Evolutionary conservation across 2,797 vertebrate species (phyloP), one percentile per base, ranked within the genome.

Genomic region (Notamacropus eugenii): DNA sequence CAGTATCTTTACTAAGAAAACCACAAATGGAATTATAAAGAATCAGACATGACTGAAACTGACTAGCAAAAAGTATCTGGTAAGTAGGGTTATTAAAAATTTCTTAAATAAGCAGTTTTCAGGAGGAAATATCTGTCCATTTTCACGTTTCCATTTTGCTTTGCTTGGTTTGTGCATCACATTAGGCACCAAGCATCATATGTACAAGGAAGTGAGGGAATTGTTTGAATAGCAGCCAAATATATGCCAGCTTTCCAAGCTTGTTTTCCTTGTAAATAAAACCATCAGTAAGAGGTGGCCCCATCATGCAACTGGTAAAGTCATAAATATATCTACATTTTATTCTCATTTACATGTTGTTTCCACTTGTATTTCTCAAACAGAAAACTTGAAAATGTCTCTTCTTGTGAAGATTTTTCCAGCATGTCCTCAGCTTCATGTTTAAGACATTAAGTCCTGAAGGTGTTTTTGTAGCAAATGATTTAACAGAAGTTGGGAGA

Each of bases 301-400:
- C 11, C 90, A 93, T 95, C 92, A 90, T 93, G 87, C 54, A 95
- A 94, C 59, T 31, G 57, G 95, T 93, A 90, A 95, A 94, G 58
- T 97, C 91, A 93, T 97, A 93, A 94, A 93, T 95, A 96, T 94
- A 93, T 94, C 95, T 95, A 95, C 8, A 92, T 97, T 96, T 91
- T 74, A 95, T 95, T 94, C 96, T 54, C 57, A 97, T 97, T 97
- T 97, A 34, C 93, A 96, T 97, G 96, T 97, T 96, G 54, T 95
- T 93, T 96, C 74, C 95, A 95, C 27, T 94, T 94, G 74, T 94
- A 90, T 87, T 87, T 46, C 8, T 97, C 96, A 93, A 96, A 90
- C 93, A 95, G 93, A 96, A 94, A 90, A 95, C 92, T 95, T 94
- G 94, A 82, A 24, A 87, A 82, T 74, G 19, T 24, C 40, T 40